phyloP scores from a whole-genome alignment of 1,140 invertebrate species.

The Frieseomelitta varia region DNA sequence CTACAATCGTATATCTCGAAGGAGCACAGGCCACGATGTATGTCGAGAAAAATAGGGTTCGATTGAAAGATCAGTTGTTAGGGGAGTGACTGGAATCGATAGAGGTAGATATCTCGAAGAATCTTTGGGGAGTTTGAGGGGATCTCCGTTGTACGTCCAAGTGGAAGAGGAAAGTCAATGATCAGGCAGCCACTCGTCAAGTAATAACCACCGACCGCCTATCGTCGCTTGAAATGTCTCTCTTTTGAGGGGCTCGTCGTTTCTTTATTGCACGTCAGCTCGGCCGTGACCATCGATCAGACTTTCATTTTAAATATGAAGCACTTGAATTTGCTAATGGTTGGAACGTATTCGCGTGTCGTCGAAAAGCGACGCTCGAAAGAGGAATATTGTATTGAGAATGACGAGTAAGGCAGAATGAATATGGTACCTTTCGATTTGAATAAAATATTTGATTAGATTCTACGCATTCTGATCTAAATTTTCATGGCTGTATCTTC shows the following conservation, averaged over 20 bases:
- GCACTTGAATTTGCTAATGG: background rate
- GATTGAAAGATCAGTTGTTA: constrained; percentile 19
- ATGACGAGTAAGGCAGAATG: no score
- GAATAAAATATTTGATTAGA: no score
- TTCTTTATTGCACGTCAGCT: background rate
- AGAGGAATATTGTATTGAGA: background rate
- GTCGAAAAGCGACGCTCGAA: background rate
- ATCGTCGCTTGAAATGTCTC: background rate
- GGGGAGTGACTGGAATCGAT: background rate
- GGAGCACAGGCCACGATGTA: background rate
- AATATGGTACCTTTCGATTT: background rate
- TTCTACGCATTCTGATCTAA: no score
- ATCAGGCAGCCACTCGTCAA: constrained; percentile 36
- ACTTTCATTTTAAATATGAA: background rate
- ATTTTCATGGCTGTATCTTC: no score
- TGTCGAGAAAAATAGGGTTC: background rate
- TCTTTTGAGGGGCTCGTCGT: background rate
- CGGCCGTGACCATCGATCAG: background rate
- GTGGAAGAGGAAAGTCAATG: constrained; percentile 10
- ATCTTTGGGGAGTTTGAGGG: constrained; percentile 12
- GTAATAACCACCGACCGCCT: constrained; percentile 40
- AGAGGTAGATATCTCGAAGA: background rate
- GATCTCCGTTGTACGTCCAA: background rate
- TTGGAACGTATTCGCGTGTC: background rate
- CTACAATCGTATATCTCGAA: background rate